Percentiles rank a stretch among this genome's conserved stretches.
phyloP scores from a whole-genome alignment of 2,888 invertebrate species.

The Schrankia costaestrigalis region DNA sequence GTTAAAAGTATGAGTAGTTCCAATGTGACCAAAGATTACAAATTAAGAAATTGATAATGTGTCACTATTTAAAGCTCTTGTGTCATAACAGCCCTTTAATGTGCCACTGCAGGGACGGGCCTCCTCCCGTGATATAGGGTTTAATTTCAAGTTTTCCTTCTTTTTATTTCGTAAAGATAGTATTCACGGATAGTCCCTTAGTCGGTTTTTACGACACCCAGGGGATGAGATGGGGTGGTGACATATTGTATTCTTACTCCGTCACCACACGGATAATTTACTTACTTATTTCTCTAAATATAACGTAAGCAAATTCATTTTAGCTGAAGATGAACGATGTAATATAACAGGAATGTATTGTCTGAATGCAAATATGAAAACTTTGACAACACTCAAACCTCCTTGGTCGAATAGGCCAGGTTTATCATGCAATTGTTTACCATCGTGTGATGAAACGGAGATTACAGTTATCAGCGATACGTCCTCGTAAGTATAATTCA shows the following conservation, averaged over 20 bases:
- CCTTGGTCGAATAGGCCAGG: constrained; percentile 83
- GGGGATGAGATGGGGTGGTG: background rate
- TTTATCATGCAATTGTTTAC: constrained; percentile 84
- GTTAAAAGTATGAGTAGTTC: too few relatives aligned
- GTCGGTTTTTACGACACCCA: too few relatives aligned
- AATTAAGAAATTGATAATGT: too few relatives aligned
- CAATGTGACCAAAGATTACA: too few relatives aligned
- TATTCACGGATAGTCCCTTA: too few relatives aligned
- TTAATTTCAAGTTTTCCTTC: too few relatives aligned
- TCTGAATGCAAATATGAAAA: constrained; percentile 80
- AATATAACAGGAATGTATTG: constrained; percentile 84
- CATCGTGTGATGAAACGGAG: constrained; percentile 87
- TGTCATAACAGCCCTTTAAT: too few relatives aligned
- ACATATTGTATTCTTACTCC: background rate
- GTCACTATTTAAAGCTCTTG: too few relatives aligned
- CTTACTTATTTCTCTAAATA: too few relatives aligned
- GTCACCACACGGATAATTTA: background rate
- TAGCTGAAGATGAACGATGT: constrained; percentile 78
- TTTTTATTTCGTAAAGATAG: too few relatives aligned
- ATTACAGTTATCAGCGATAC: constrained; percentile 79
- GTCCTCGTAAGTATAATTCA: background rate
- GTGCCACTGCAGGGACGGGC: too few relatives aligned
- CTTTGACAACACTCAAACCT: constrained; percentile 84
- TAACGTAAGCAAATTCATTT: constrained; percentile 11
- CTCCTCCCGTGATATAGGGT: too few relatives aligned